These are phyloP conservation scores for Hippoglossus stenolepis DNA, from an alignment of 2,113 vertebrate genomes.

Conservation along the genomic window DNA sequence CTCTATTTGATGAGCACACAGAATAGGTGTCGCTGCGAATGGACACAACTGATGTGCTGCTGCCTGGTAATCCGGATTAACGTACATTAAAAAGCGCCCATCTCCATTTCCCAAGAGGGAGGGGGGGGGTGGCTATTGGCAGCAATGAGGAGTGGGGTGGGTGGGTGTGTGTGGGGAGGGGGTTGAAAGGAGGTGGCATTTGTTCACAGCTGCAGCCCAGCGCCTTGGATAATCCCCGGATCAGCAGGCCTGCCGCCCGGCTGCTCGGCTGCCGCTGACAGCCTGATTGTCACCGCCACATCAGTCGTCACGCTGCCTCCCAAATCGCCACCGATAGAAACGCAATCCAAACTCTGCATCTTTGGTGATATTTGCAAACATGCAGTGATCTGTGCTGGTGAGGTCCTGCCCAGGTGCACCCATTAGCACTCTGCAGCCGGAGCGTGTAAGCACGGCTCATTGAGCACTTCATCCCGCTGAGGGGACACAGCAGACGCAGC, in stretches of 20 bases:
- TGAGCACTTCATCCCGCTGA: constrained; percentile 57
- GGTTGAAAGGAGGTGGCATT: constrained; percentile 63
- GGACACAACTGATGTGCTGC: constrained; percentile 74
- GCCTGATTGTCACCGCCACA: constrained; percentile 10
- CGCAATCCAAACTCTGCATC: constrained; percentile 1
- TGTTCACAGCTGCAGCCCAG: constrained; percentile 78
- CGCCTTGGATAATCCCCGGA: constrained; percentile 66
- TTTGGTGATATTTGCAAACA: constrained; percentile 43
- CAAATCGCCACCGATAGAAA: neutral
- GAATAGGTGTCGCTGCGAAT: constrained; percentile 74
- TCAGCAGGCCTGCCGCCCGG: constrained; percentile 34
- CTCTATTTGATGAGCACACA: constrained; percentile 65
- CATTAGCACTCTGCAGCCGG: constrained; percentile 41
- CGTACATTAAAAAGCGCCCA: constrained; percentile 76
- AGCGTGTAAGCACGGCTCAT: constrained; percentile 48
- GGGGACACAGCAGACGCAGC: constrained; percentile 50
- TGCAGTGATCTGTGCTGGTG: constrained; percentile 36
- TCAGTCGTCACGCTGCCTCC: constrained; percentile 5
- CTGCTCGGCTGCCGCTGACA: neutral
- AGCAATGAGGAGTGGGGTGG: constrained; percentile 1
- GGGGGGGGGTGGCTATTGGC: constrained; percentile 29
- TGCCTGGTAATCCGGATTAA: constrained; percentile 83
- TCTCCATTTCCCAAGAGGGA: constrained; percentile 77
- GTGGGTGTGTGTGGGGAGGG: neutral
- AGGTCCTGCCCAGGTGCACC: constrained; percentile 52